phyloP scores from a whole-genome alignment of 2,113 vertebrate species.

The Pundamilia nyererei region DNA sequence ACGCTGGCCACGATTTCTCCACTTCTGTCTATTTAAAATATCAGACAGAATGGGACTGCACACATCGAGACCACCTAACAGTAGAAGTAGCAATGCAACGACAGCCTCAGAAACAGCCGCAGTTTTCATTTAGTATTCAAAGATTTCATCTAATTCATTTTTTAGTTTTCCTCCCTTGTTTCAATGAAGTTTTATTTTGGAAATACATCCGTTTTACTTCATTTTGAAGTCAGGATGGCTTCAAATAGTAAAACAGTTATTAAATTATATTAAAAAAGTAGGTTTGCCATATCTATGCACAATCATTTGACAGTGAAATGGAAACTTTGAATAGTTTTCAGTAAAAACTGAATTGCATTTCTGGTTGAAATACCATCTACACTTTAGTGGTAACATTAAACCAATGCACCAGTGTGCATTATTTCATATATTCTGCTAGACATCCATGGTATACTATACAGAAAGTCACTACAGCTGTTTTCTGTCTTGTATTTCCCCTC shows the following conservation, averaged over 20 bases:
- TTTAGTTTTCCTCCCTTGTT: neutral
- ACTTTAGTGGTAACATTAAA: neutral
- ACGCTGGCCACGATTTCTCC: slow-evolving; percentile 21
- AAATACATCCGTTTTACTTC: neutral
- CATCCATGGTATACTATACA: neutral
- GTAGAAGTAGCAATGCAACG: neutral
- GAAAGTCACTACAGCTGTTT: neutral
- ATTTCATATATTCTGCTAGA: neutral
- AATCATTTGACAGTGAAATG: neutral
- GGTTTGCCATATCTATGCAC: neutral
- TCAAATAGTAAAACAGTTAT: neutral
- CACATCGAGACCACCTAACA: neutral
- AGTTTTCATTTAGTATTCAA: neutral
- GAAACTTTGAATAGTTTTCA: neutral
- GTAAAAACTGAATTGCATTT: neutral
- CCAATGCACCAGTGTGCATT: neutral
- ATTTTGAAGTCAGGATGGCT: neutral
- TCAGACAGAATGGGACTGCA: neutral
- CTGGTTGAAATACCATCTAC: neutral
- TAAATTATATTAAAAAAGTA: neutral
- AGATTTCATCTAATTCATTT: neutral
- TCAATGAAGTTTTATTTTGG: neutral
- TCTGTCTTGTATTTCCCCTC: neutral
- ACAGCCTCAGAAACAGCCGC: neutral
- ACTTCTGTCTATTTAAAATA: slow-evolving; percentile 46